These are phyloP conservation scores for Caenorhabditis sp. DNA, from an alignment of 2,888 invertebrate genomes.

Conservation along the genomic window DNA sequence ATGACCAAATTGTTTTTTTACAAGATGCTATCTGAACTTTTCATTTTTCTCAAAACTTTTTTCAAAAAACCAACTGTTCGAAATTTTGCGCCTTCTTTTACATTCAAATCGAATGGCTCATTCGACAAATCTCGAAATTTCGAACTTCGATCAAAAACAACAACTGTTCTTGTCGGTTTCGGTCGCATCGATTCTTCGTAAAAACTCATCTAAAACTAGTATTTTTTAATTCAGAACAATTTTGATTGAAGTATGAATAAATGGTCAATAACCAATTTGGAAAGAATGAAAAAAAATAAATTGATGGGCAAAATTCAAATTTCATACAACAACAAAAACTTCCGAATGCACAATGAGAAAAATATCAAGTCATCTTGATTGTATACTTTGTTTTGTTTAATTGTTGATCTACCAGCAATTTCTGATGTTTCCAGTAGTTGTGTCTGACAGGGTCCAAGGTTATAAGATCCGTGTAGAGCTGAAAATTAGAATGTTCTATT, in stretches of 20 bases:
- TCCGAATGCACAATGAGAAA: neutral
- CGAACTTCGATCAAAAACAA: constrained; percentile 91
- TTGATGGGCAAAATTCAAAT: neutral
- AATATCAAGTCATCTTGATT: neutral
- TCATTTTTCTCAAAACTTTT: neutral
- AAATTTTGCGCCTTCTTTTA: constrained; percentile 26
- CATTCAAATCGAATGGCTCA: constrained; percentile 17
- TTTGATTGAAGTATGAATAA: neutral
- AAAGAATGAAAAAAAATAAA: neutral
- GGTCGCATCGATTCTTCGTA: neutral
- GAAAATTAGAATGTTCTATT: constrained; percentile 3
- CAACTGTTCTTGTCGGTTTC: constrained; percentile 83
- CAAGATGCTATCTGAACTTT: neutral
- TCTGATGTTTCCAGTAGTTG: constrained; percentile 63
- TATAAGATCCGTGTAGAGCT: constrained; percentile 53
- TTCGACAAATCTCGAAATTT: constrained; percentile 80
- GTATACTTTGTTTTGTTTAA: constrained; percentile 13
- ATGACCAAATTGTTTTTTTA: constrained; percentile 93
- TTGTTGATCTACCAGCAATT: constrained; percentile 13
- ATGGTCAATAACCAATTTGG: neutral
- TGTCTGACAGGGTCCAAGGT: constrained; percentile 61
- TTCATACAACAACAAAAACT: neutral
- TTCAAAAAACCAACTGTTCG: constrained; percentile 3
- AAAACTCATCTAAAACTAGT: constrained; percentile 16
- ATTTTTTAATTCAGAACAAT: neutral